Evolutionary conservation across 2,888 invertebrate species (phyloP).

Genomic region (Aporophyla lueneburgensis): DNA sequence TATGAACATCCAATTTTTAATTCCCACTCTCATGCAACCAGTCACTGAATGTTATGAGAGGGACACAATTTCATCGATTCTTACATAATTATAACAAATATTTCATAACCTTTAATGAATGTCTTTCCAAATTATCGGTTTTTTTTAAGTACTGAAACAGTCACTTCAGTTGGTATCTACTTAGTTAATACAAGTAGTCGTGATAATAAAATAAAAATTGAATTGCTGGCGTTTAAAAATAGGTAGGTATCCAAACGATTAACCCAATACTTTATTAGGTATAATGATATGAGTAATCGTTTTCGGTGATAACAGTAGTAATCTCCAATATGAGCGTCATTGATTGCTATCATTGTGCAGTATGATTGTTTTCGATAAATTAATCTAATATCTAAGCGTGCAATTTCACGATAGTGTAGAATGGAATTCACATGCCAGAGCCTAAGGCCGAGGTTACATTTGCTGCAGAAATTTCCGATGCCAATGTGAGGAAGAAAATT

Average conservation of each 20-base stretch:
- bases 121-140: too few relatives aligned
- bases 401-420: slow-evolving; percentile 8
- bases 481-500: not conserved
- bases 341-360: slow-evolving; percentile 29
- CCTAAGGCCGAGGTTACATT: not conserved
- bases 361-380: slow-evolving; percentile 6
- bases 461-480: not conserved
- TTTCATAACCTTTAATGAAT: not conserved
- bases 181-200: slow-evolving; percentile 27
- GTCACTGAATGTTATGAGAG: not conserved
- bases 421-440: not conserved
- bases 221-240: slow-evolving; percentile 3
- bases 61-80: not conserved
- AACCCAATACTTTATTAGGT: not conserved
- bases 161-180: not conserved
- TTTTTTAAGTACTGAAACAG: too few relatives aligned
- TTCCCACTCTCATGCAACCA: not conserved
- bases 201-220: not conserved
- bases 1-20: not conserved
- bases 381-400: slow-evolving; percentile 1
- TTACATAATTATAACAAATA: not conserved
- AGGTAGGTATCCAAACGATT: not conserved
- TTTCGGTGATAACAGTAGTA: slow-evolving; percentile 16
- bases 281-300: slow-evolving; percentile 13
- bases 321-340: slow-evolving; percentile 15